phyloP scores from a whole-genome alignment of 2,888 invertebrate genomes.

The Candidula unifasciata region DNA sequence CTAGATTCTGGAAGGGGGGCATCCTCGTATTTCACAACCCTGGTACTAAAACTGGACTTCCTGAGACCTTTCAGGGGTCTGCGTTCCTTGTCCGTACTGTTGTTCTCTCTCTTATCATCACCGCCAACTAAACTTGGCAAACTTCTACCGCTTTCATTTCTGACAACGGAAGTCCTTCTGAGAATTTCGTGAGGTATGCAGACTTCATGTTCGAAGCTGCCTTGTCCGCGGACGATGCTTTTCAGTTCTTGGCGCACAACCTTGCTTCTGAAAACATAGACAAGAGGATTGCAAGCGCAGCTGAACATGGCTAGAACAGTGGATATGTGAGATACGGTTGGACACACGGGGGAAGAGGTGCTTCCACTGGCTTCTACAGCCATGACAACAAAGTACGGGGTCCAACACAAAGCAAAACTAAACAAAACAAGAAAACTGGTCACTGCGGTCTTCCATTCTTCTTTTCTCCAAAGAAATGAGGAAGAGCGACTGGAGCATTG shows the following conservation, averaged over 20 bases:
- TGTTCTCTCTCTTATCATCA: slow-evolving; percentile 47
- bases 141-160: slow-evolving; percentile 46
- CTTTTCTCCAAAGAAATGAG: slow-evolving; percentile 85
- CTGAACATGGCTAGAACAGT: slow-evolving; percentile 81
- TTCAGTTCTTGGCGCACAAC: slow-evolving; percentile 64
- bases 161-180: slow-evolving; percentile 24
- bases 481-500: slow-evolving; percentile 87
- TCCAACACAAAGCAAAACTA: slow-evolving; percentile 83
- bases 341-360: slow-evolving; percentile 52
- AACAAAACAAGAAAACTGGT: slow-evolving; percentile 89
- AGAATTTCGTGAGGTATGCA: slow-evolving; percentile 49
- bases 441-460: slow-evolving; percentile 92
- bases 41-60: not conserved
- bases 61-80: not conserved
- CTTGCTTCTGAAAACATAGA: slow-evolving; percentile 85
- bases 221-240: slow-evolving; percentile 57
- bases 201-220: slow-evolving; percentile 41
- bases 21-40: slow-evolving; percentile 5
- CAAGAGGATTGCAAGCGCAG: slow-evolving; percentile 84
- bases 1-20: not conserved
- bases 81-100: not conserved
- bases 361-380: slow-evolving; percentile 37
- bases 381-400: slow-evolving; percentile 78
- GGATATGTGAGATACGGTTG: slow-evolving; percentile 77
- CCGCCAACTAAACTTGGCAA: slow-evolving; percentile 42